phyloP scores from a whole-genome alignment of 2,888 invertebrate species.

The Agonopterix alstromeriana region DNA sequence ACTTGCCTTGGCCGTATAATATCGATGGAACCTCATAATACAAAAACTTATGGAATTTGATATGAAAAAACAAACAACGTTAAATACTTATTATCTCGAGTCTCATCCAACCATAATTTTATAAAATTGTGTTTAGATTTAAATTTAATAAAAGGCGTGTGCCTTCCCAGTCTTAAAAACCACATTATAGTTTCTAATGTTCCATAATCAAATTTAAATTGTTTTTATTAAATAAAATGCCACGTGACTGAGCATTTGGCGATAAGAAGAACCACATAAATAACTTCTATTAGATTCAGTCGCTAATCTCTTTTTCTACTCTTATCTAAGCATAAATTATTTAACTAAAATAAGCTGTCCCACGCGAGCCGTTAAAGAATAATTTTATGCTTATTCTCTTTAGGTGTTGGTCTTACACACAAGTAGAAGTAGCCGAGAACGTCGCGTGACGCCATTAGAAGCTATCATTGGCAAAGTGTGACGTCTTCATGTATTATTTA shows the following conservation, averaged over 20 bases:
- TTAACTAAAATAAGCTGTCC: constrained; percentile 50
- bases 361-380: constrained; percentile 42
- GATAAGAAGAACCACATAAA: constrained; percentile 57
- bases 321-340: constrained; percentile 64
- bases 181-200: constrained; percentile 28
- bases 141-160: neutral
- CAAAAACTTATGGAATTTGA: too few species aligned
- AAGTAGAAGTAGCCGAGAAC: too few species aligned
- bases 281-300: constrained; percentile 58
- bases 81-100: too few species aligned
- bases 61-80: too few species aligned
- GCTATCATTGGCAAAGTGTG: too few species aligned
- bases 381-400: constrained; percentile 60
- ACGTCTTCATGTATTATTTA: too few species aligned
- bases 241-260: constrained; percentile 53
- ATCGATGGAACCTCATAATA: too few species aligned
- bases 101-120: too few species aligned
- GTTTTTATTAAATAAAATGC: constrained; percentile 39
- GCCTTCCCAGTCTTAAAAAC: neutral
- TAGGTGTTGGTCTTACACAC: too few species aligned
- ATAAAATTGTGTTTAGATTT: too few species aligned
- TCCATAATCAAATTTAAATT: constrained; percentile 49
- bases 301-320: constrained; percentile 42
- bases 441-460: too few species aligned
- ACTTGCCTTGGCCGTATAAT: too few species aligned